Percentiles rank a stretch among this genome's conserved stretches.
These are phyloP conservation scores for Poecilobothrus nobilitatus DNA, from an alignment of 2,888 invertebrate genomes.

Conservation along the genomic window DNA sequence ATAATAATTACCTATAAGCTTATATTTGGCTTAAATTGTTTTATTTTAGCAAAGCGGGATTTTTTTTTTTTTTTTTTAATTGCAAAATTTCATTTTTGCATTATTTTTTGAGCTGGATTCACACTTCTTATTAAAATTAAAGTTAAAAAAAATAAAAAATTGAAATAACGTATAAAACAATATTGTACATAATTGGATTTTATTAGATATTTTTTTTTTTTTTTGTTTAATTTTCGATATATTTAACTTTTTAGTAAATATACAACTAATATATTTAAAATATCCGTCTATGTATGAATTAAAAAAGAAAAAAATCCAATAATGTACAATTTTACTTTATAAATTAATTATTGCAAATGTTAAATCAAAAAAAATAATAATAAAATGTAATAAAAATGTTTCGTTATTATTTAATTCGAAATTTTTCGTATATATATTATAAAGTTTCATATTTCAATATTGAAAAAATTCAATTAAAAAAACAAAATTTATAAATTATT, in stretches of 20 bases:
- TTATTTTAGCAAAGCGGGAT: background rate
- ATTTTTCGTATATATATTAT: slow-evolving; percentile 29
- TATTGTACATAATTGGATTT: no score
- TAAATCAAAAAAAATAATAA: slow-evolving; percentile 15
- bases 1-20: background rate
- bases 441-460: slow-evolving; percentile 22
- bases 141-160: slow-evolving; percentile 16
- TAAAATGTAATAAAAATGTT: slow-evolving; percentile 20
- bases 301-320: no score
- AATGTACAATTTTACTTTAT: no score
- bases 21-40: background rate
- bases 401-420: slow-evolving; percentile 17
- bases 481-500: slow-evolving; percentile 24
- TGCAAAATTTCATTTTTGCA: slow-evolving; percentile 2
- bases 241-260: no score
- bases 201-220: no score
- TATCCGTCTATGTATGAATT: no score
- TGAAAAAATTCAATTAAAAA: slow-evolving; percentile 16
- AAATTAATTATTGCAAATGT: slow-evolving; percentile 9
- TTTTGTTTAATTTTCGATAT: no score
- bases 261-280: no score
- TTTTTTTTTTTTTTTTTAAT: background rate
- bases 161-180: no score
- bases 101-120: background rate
- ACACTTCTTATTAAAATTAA: background rate